These are phyloP conservation scores for Echinops telfairi DNA, from an alignment of 2,113 vertebrate species.

Conservation along the genomic window DNA sequence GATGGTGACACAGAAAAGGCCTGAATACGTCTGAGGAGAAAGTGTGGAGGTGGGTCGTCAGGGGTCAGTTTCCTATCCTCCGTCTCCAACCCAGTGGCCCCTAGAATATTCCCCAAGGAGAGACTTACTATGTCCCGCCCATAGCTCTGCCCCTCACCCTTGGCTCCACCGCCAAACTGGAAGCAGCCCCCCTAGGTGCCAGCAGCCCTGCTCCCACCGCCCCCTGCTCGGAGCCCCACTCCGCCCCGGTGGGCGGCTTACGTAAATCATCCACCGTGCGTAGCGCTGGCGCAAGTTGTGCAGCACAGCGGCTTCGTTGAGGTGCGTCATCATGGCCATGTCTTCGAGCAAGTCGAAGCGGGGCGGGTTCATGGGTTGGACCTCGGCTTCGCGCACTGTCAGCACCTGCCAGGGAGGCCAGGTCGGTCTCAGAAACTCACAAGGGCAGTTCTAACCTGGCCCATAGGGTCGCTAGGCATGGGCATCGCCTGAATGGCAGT, in stretches of 20 bases:
- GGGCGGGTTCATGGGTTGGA: slow-evolving; percentile 96
- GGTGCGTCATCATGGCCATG: slow-evolving; percentile 97
- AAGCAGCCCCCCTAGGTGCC: background rate
- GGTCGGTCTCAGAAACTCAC: slow-evolving; percentile 21
- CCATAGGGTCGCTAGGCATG: too few species aligned
- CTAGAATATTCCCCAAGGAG: background rate
- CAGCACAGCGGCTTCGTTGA: slow-evolving; percentile 94
- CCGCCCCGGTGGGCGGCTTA: slow-evolving; percentile 76
- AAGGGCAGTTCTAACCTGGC: too few species aligned
- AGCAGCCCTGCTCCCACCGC: too few species aligned
- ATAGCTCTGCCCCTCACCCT: too few species aligned
- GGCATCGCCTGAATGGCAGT: too few species aligned
- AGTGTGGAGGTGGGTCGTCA: background rate
- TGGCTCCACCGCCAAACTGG: background rate
- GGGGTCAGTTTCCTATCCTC: background rate
- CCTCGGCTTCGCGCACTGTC: slow-evolving; percentile 90
- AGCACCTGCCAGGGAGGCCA: slow-evolving; percentile 83
- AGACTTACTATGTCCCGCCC: background rate
- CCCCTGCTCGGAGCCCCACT: too few species aligned
- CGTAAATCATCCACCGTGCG: slow-evolving; percentile 96
- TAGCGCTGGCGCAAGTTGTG: slow-evolving; percentile 93
- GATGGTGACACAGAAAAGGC: slow-evolving; percentile 96
- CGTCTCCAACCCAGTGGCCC: background rate
- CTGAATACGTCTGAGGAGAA: slow-evolving; percentile 93
- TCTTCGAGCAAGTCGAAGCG: slow-evolving; percentile 96